phyloP scores from a whole-genome alignment of 2,113 vertebrate species.

The Hepsetus odoe region DNA sequence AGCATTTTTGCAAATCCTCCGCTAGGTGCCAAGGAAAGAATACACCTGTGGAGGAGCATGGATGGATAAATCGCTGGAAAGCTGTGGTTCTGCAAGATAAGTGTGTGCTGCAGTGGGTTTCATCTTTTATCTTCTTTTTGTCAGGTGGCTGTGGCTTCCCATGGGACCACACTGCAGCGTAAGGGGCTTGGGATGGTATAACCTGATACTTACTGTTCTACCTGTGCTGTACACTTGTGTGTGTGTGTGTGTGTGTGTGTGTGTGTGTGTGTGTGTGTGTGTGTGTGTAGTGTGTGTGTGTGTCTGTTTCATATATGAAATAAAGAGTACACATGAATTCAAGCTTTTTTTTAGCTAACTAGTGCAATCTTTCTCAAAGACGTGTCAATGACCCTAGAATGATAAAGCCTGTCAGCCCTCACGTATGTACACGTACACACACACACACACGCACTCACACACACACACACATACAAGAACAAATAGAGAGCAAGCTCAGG shows the following conservation, averaged over 20 bases:
- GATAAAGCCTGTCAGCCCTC: slow-evolving; percentile 27
- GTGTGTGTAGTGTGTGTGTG: too few relatives aligned
- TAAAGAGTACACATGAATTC: too few relatives aligned
- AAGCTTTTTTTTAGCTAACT: too few relatives aligned
- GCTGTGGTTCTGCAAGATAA: not conserved
- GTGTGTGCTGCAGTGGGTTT: not conserved
- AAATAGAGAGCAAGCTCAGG: slow-evolving; percentile 12
- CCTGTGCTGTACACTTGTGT: not conserved
- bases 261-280: slow-evolving; percentile 5
- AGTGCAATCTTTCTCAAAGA: slow-evolving; percentile 16
- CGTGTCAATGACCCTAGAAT: slow-evolving; percentile 24
- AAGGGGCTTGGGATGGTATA: slow-evolving; percentile 25
- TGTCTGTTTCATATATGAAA: too few relatives aligned
- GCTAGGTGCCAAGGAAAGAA: not conserved
- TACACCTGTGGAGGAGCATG: too few relatives aligned
- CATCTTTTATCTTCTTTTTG: not conserved
- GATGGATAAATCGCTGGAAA: not conserved
- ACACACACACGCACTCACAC: slow-evolving; percentile 26
- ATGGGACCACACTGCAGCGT: not conserved
- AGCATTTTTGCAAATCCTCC: too few relatives aligned
- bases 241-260: not conserved
- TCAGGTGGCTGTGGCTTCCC: not conserved
- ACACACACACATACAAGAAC: slow-evolving; percentile 12
- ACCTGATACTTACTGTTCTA: slow-evolving; percentile 3
- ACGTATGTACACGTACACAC: slow-evolving; percentile 21